Conservation (phyloP, 2,888 invertebrate genomes). For the Hypsopygia costalis region DNA sequence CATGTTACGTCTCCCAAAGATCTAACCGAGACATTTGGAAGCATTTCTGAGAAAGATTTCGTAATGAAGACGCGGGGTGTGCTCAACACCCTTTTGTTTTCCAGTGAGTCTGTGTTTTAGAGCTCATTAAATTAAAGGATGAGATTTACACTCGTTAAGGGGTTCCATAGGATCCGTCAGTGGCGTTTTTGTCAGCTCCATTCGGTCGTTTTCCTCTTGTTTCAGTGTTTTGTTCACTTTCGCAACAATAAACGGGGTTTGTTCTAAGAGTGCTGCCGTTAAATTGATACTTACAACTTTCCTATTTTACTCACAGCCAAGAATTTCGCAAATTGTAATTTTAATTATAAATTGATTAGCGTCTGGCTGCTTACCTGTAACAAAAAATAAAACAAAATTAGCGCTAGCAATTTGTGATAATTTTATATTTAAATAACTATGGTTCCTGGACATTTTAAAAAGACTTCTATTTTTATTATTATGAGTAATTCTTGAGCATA, state of each 20-base stretch:
- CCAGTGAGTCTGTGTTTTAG: conserved; percentile 63
- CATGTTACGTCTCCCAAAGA: conserved; percentile 12
- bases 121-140: conserved; percentile 70
- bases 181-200: conserved; percentile 30
- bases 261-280: neutral
- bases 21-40: conserved; percentile 7
- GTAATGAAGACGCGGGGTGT: conserved; percentile 55
- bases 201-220: neutral
- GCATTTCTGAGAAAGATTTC: conserved; percentile 18
- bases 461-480: too few species aligned
- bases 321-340: too few species aligned
- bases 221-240: neutral
- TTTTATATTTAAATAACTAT: too few species aligned
- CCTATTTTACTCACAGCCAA: neutral
- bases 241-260: neutral
- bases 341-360: too few species aligned
- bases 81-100: conserved; percentile 61
- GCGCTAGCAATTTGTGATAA: too few species aligned
- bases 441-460: too few species aligned
- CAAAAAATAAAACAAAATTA: too few species aligned
- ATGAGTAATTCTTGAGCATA: too few species aligned
- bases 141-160: conserved; percentile 57
- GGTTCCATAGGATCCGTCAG: conserved; percentile 18
- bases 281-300: neutral
- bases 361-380: too few species aligned